phyloP scores from a whole-genome alignment of 2,113 vertebrate species.

The Raja brachyura region DNA sequence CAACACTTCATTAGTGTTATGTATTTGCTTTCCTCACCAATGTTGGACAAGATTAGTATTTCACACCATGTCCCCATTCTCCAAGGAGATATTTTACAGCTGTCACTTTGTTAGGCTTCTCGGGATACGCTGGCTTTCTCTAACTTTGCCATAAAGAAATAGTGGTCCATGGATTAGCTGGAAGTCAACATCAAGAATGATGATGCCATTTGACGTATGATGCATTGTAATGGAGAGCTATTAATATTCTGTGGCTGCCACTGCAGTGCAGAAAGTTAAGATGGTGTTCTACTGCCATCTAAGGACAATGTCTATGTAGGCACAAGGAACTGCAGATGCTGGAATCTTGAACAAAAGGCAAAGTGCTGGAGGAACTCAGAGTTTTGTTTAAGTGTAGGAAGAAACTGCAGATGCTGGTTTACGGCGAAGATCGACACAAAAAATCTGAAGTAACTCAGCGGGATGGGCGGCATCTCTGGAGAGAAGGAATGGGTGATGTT shows the following conservation, averaged over 20 bases:
- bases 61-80: constrained; percentile 18
- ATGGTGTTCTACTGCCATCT: constrained; percentile 29
- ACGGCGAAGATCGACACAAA: no score
- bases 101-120: neutral
- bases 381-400: no score
- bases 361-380: no score
- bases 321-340: no score
- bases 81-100: constrained; percentile 16
- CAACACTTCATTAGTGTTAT: constrained; percentile 2
- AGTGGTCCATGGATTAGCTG: constrained; percentile 9
- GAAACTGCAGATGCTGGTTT: no score
- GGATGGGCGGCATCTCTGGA: no score
- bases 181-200: constrained; percentile 32
- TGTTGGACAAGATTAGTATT: constrained; percentile 16
- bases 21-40: constrained; percentile 20
- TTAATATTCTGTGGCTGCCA: neutral
- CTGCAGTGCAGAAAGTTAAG: neutral
- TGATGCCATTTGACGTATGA: constrained; percentile 36
- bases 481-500: no score
- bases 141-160: constrained; percentile 32
- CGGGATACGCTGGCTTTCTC: neutral
- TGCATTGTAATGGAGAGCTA: constrained; percentile 25
- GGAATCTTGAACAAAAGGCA: no score
- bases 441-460: no score
- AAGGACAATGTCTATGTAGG: neutral